Evolutionary conservation across 2,113 vertebrate genomes (phyloP), one percentile per base, ranked within the genome.

Genomic region (Plecturocebus donacophilus): DNA sequence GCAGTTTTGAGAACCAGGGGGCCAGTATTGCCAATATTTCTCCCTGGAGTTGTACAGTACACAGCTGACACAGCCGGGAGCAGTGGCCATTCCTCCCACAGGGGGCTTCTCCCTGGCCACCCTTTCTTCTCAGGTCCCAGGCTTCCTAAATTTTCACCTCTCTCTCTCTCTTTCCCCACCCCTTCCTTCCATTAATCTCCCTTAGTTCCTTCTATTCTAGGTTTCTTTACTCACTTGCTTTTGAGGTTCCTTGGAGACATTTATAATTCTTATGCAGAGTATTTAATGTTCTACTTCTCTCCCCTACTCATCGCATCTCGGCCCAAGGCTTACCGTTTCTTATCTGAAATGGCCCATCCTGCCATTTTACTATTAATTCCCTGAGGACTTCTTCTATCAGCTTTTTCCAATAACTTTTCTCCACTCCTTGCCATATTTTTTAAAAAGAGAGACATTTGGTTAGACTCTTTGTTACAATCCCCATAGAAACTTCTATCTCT

Each of bases 1-100:
- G 17, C 30, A 54, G 42, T 16, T 56, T 1, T 20, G 0, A 25
- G 45, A 89, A 42, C 42, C 1, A 14, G 35, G 38, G 45, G 40
- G 38, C 54, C 42, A 32, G 30, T 47, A 6, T 30, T 64, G 38
- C 54, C 38, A n/a, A n/a, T 47, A 6, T 35, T 64, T 76, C 42
- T 54, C 42, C 42, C 25, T 45, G 56, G 17, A 68, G 32, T 38
- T 76, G 3, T 27, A 2, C 8, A 8, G 11, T 42, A 5, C 19
- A 23, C 9, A 54, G 1, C 19, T 49, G n/a, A 23, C 2, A 5
- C 4, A 35, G 0, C 1, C 1, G 47, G 32, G 19, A n/a, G 42
- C 5, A 14, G 7, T n/a, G 25, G 49, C 38, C 23, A 0, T 27
- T 21, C 32, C 52, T 35, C 17, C 23, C 35, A 40, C 12, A 1